Conservation (phyloP, 2,113 vertebrate genomes). For the Megaleporinus macrocephalus region DNA sequence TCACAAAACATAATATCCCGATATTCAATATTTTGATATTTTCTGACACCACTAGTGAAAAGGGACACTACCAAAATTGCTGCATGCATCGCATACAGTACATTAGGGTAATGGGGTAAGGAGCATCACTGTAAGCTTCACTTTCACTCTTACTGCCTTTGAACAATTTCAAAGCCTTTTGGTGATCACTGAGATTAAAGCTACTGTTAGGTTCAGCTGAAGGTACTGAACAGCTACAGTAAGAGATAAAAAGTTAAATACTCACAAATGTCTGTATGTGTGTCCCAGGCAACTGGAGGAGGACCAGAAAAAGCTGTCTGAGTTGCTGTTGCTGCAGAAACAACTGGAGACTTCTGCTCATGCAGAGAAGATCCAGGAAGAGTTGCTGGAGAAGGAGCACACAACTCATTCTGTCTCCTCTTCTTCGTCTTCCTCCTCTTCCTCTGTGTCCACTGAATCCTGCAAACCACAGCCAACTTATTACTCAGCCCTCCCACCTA, state of each 20-base stretch:
- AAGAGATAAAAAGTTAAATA: not conserved
- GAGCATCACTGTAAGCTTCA: too few relatives aligned
- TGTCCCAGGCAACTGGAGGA: conserved; percentile 49
- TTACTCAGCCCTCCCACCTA: not conserved
- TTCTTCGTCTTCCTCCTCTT: not conserved
- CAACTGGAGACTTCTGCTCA: not conserved
- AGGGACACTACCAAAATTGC: too few relatives aligned
- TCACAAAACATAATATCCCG: too few relatives aligned
- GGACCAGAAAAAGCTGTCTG: conserved; percentile 42
- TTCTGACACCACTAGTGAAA: too few relatives aligned
- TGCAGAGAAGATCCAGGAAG: not conserved
- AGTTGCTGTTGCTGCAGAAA: conserved; percentile 27
- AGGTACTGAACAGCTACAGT: not conserved
- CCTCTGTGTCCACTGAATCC: not conserved
- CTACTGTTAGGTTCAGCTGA: not conserved
- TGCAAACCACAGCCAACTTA: not conserved
- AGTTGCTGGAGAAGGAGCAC: not conserved
- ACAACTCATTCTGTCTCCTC: not conserved
- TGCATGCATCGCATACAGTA: too few relatives aligned
- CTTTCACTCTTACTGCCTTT: too few relatives aligned
- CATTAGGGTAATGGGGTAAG: too few relatives aligned
- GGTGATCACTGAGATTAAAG: too few relatives aligned
- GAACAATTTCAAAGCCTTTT: too few relatives aligned
- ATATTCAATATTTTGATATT: too few relatives aligned
- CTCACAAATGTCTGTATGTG: not conserved